Base-by-base conservation (phyloP, 2,888 invertebrate species). In the Plemyria rubiginata region DNA sequence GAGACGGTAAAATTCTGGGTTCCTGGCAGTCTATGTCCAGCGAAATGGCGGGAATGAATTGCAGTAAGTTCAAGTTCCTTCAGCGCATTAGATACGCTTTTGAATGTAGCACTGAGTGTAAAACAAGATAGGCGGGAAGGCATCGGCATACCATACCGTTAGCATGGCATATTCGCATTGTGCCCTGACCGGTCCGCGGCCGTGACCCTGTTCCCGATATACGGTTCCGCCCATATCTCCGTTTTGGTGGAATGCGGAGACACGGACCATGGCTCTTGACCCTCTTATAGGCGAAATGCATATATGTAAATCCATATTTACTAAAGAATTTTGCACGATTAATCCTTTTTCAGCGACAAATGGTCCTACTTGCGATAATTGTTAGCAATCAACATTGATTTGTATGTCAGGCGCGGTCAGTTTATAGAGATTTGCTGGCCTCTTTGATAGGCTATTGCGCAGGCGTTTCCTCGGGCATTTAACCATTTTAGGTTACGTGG, bases 1-100 rank as follows among this genome's bases (percentile, higher is more conserved):
- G 94, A 70, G 94, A 95, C 75, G 94, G 94, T 22, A 80, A 82
- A 40, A 92, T 90, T 75, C 87, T 95, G 36, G 93, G 93, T 28
- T 85, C 93, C 46, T 95, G 93, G 88, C 93, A 94, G 73, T 79
- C 84, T 0, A 81, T 84, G 32, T 80, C 83, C 62, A 84, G 77
- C 68, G 79, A 78, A 67, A 83, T 87, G 77, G 67, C 66, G 2
- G 82, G 80, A 62, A 88, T 94, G 79, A 92, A 94, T 80, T 95
- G 95, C 87, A 93, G 95, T 95, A 91, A 94, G 95, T 94, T 62
- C 11, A 43, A 54, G 40, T 40, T 46, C 9, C 28, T 38, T 50
- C 32, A 49, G 38, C 38, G 45, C 28, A 53, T 22, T 29, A 48
- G 43, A 58, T 40, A 15, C 38, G 48, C 32, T 55, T 16, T 51